Evolutionary conservation across 2,113 vertebrate species (phyloP).

Genomic region (Rhea pennata): DNA sequence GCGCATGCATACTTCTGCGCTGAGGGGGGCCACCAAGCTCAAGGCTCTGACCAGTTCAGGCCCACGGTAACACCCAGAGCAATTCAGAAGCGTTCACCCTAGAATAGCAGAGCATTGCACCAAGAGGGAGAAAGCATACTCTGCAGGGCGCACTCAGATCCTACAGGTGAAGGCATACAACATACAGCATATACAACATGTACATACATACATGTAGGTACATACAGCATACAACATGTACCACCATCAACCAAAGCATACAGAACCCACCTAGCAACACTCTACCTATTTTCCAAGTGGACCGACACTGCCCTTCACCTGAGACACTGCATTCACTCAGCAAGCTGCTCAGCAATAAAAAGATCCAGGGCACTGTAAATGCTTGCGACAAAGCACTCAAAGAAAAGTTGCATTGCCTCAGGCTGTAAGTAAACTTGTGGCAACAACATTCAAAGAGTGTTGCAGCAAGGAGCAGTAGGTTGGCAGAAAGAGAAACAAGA

Average conservation of each 20-base stretch:
- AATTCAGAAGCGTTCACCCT: background rate
- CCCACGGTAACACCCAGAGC: too few species aligned
- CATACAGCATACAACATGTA: background rate
- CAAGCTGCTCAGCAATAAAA: background rate
- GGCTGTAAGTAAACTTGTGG: background rate
- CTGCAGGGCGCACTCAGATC: background rate
- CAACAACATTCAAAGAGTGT: rapidly evolving
- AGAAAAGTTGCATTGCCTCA: background rate
- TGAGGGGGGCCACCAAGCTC: background rate
- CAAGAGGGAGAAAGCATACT: background rate
- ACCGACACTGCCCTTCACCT: background rate
- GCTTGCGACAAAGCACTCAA: background rate
- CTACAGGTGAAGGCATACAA: background rate
- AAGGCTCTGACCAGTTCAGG: too few species aligned
- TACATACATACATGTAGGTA: too few species aligned
- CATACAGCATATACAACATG: too few species aligned
- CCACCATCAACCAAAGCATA: background rate
- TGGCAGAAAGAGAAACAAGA: background rate
- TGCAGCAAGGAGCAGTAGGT: background rate
- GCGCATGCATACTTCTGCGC: too few species aligned
- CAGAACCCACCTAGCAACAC: background rate
- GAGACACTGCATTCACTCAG: background rate
- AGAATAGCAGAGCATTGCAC: background rate
- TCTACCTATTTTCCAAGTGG: background rate
- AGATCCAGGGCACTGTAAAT: background rate